Base-by-base conservation (phyloP, 2,888 invertebrate species). In the Biston betularia region DNA sequence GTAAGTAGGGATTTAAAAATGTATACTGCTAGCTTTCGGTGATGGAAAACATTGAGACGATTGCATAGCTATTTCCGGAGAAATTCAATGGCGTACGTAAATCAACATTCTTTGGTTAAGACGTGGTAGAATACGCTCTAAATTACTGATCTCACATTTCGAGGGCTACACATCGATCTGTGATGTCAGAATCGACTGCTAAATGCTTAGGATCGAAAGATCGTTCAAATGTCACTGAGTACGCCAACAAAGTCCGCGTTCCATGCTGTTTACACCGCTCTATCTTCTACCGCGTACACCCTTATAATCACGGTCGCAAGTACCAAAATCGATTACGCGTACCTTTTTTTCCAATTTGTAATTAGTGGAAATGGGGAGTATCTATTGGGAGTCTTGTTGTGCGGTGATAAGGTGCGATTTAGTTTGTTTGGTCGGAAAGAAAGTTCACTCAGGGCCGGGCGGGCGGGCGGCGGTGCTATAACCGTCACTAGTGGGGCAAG, bases 401-500 rank as follows among this genome's bases (percentile, higher is more conserved):
- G 58, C 58, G 69, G 76, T 69, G 68, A 71, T 83, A 88, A 86
- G 85, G 88, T 87, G 73, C 76, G 78, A 82, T 84, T 81, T 89
- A 74, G 81, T 84, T 80, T 81, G 82, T 79, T 79, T 76, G 78
- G 73, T 76, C 71, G 71, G 71, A 78, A 85, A 86, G 88, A 88
- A 89, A 90, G 89, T 89, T 82, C 81, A 87, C 78, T 73, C 55
- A 75, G 76, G 79, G 88, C 85, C 87, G 85, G 89, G 86, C 86
- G 86, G 86, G 85, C 81, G 83, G 83, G 82, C 75, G 83, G 64
- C 44, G 57, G 40, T 61, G 71, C 92, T 93, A 93, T 89, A 90
- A 84, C 81, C 85, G 92, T 89, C 84, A 80, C 85, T 87, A 92
- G 87, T 92, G 87, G 92, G 92, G 88, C 92, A 93, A 93, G 92